phyloP scores from a whole-genome alignment of 1,140 invertebrate species.

The Nylanderia fulva region DNA sequence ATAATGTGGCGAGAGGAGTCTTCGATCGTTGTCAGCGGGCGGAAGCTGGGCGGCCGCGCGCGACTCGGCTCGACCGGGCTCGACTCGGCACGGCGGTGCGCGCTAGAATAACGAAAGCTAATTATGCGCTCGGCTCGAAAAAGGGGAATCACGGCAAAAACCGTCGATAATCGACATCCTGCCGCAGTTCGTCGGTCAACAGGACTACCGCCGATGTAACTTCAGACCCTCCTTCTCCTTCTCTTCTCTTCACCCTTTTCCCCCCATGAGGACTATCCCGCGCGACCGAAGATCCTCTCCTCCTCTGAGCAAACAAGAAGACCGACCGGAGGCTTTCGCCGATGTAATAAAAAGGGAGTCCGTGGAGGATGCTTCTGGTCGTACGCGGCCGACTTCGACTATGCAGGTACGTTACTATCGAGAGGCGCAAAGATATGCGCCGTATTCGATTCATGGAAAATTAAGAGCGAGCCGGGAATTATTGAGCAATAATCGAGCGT shows the following conservation, averaged over 20 bases:
- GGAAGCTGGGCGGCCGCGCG: slow-evolving; percentile 57
- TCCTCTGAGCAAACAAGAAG: slow-evolving; percentile 72
- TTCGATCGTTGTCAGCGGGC: slow-evolving; percentile 67
- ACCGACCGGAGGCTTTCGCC: slow-evolving; percentile 63
- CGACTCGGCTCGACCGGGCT: slow-evolving; percentile 13
- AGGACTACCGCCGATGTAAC: slow-evolving; percentile 69
- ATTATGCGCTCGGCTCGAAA: slow-evolving; percentile 74
- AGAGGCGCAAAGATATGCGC: slow-evolving; percentile 33
- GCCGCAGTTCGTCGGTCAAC: slow-evolving; percentile 75
- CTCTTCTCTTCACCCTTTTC: slow-evolving; percentile 22
- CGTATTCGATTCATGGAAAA: slow-evolving; percentile 27
- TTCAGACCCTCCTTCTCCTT: slow-evolving; percentile 57
- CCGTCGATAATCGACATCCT: slow-evolving; percentile 79
- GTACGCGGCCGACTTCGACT: slow-evolving; percentile 24
- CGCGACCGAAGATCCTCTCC: slow-evolving; percentile 59
- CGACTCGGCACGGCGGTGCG: slow-evolving; percentile 68
- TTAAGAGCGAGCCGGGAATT: slow-evolving; percentile 5
- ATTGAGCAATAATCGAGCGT: background rate
- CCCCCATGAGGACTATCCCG: slow-evolving; percentile 54
- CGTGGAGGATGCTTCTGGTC: slow-evolving; percentile 67
- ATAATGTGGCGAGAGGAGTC: slow-evolving; percentile 42
- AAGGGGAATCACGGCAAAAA: slow-evolving; percentile 73
- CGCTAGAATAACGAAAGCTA: slow-evolving; percentile 82
- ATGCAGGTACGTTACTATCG: slow-evolving; percentile 5
- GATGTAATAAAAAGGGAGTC: slow-evolving; percentile 67